Evolutionary conservation across 2,888 invertebrate genomes (phyloP).

Genomic region (Lycophotia porphyrea): DNA sequence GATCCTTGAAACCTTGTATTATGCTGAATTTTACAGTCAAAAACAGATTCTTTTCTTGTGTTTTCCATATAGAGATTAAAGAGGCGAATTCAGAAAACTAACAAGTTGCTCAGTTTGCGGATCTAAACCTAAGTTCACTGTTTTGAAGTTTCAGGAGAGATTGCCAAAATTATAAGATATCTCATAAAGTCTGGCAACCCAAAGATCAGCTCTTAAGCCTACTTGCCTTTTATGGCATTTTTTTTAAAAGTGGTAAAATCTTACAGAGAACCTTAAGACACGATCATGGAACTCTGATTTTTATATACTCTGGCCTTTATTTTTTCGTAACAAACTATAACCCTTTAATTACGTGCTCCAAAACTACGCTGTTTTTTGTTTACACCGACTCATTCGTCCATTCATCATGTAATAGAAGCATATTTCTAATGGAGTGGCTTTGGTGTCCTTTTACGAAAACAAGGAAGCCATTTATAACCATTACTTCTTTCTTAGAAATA

Average conservation of each 20-base stretch:
- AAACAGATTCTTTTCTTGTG: background rate
- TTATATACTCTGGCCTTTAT: constrained; percentile 14
- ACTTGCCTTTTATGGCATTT: background rate
- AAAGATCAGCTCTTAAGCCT: background rate
- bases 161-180: background rate
- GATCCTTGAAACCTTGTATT: background rate
- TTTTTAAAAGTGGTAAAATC: background rate
- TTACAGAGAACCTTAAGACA: background rate
- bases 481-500: constrained; percentile 44
- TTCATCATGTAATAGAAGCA: constrained; percentile 27
- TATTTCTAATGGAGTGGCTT: constrained; percentile 39
- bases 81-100: background rate
- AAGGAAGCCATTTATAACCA: constrained; percentile 59
- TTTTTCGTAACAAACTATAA: background rate
- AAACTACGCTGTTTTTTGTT: constrained; percentile 13
- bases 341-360: constrained; percentile 45
- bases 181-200: background rate
- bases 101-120: background rate
- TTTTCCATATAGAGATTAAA: background rate
- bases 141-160: background rate
- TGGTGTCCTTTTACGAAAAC: constrained; percentile 52
- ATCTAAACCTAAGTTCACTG: background rate
- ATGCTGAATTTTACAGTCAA: background rate
- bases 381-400: constrained; percentile 39
- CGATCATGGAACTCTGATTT: background rate